phyloP scores from a whole-genome alignment of 1,140 invertebrate species.

The Trachymyrmex cornetzi region DNA sequence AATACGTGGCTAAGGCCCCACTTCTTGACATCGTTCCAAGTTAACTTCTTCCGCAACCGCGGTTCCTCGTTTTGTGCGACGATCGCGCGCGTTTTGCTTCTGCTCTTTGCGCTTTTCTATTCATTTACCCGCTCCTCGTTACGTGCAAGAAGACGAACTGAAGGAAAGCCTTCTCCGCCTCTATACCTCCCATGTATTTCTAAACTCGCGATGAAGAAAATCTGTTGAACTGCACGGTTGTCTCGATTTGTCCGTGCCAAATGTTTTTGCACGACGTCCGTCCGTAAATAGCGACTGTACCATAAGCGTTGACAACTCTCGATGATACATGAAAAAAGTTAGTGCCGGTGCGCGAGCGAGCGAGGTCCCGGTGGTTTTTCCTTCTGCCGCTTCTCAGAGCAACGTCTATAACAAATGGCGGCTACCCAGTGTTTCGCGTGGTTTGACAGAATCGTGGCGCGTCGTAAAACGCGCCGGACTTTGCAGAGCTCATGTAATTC shows the following conservation, averaged over 20 bases:
- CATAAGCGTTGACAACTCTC: constrained; percentile 53
- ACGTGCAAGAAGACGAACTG: constrained; percentile 33
- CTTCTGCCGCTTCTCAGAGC: neutral
- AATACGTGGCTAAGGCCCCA: constrained; percentile 30
- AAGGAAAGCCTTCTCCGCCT: neutral
- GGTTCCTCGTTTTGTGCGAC: constrained; percentile 15
- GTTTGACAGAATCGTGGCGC: constrained; percentile 10
- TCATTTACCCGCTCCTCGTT: constrained; percentile 59
- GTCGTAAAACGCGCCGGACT: neutral
- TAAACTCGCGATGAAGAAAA: constrained; percentile 45
- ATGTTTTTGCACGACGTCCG: constrained; percentile 40
- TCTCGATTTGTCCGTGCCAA: constrained; percentile 58
- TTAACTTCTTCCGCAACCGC: constrained; percentile 40
- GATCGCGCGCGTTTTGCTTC: constrained; percentile 15
- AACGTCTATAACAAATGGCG: constrained; percentile 43
- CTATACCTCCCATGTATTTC: constrained; percentile 25
- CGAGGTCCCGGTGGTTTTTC: constrained; percentile 31
- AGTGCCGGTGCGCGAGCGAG: neutral
- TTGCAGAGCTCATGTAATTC: neutral
- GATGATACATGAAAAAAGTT: constrained; percentile 37
- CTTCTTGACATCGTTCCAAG: constrained; percentile 58
- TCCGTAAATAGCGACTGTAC: constrained; percentile 51
- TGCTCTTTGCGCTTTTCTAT: constrained; percentile 32
- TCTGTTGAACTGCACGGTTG: constrained; percentile 43
- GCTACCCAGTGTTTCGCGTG: neutral